Base-by-base conservation (phyloP, 1,140 invertebrate genomes). In the Scylla paramamosain region DNA sequence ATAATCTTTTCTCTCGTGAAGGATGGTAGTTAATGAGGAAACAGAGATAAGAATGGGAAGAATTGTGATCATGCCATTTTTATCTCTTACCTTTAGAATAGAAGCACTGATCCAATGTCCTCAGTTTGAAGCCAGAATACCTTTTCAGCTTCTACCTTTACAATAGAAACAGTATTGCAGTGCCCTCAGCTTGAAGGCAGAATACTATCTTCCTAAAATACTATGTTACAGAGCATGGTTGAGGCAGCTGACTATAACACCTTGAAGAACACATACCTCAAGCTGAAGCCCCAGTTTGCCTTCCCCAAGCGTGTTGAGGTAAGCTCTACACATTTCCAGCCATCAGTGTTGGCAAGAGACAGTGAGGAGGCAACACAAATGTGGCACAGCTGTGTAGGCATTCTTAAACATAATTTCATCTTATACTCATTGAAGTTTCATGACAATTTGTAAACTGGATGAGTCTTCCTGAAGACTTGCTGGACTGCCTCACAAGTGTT, bases 251-350 rank as follows among this genome's bases (percentile, higher is more conserved):
- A 88, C 39, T 0, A 31, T 29, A 77, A n/a, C 31, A 91, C 59
- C 12, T 28, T 94, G 4, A 94, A 83, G 88, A 90, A 14, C n/a
- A 2, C 67, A 6, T 94, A 94, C 28, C 20, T 82, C 67, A 83
- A 83, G 16, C 52, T 94, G 59, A 94, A 94, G 88, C 20, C 67
- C 6, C 28, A 39, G 10, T 46, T 94, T 94, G 31, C 93, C 32
- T 91, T 94, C 45, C 93, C 87, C 4, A 89, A 45, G 32, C 89
- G 39, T 91, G 93, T 94, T 82, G 88, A 94, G 87, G 93, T 94
- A 91, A 83, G 91, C 14, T 52, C 39, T 46, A 52, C 25, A 91
- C 2, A 52, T 8, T 0, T 59, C 12, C 10, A 59, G 52, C 10
- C 16, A 4, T 59, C 52, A 12, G 0, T 59, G 52, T 59, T 59